These are phyloP conservation scores for Callinectes sapidus DNA, from an alignment of 2,888 invertebrate species.

Conservation along the genomic window DNA sequence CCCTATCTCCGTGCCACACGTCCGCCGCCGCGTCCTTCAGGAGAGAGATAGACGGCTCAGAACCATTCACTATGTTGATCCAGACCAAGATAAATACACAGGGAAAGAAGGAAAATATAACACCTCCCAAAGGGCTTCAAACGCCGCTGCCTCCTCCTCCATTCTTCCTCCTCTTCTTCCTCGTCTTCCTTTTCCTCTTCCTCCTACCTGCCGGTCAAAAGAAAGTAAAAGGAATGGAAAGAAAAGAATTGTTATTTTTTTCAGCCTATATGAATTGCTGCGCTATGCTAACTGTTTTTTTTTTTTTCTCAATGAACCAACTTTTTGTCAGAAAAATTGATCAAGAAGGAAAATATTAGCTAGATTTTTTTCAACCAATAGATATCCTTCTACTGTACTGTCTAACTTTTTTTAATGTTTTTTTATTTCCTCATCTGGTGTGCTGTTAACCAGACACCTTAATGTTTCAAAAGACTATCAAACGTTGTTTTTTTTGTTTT, in stretches of 20 bases:
- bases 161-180: not conserved
- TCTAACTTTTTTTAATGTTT: no score
- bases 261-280: not conserved
- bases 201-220: not conserved
- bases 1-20: not conserved
- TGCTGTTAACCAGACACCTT: no score
- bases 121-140: not conserved
- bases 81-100: not conserved
- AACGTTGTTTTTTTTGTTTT: no score
- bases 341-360: no score
- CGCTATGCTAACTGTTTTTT: no score
- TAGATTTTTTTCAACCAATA: not conserved
- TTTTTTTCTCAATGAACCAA: no score
- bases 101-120: not conserved
- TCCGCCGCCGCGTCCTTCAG: not conserved
- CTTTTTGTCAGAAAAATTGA: no score
- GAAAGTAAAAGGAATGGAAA: no score
- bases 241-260: not conserved
- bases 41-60: not conserved
- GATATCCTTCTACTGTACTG: not conserved
- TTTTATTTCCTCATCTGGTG: no score
- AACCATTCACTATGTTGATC: no score
- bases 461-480: no score
- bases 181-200: not conserved
- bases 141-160: not conserved